phyloP scores from a whole-genome alignment of 2,888 invertebrate genomes.

The Slavum lentiscoides region DNA sequence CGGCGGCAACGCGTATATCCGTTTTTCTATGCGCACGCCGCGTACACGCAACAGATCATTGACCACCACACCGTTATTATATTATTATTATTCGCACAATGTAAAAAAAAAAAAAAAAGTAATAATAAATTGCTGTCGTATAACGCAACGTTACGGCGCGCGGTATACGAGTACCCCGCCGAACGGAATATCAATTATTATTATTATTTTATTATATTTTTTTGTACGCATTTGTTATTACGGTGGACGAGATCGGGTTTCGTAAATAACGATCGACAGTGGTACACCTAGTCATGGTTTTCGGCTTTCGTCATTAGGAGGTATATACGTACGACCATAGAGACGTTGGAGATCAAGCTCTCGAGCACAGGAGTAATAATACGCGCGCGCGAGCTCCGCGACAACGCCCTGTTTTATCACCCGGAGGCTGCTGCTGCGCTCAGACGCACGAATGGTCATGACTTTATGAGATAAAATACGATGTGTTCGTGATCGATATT shows the following conservation, averaged over 20 bases:
- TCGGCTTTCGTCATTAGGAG: background rate
- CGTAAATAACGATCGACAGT: constrained; percentile 18
- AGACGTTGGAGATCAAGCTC: background rate
- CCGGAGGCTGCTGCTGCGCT: constrained; percentile 22
- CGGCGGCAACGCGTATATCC: background rate
- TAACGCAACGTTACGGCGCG: constrained; percentile 22
- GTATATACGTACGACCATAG: background rate
- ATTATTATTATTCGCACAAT: constrained; percentile 47
- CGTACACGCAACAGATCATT: constrained; percentile 24
- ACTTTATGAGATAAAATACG: background rate
- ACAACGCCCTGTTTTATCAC: constrained; percentile 31
- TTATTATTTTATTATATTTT: no score
- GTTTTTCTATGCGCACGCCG: background rate
- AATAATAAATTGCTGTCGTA: constrained; percentile 18
- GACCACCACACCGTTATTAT: constrained; percentile 46
- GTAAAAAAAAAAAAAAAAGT: constrained; percentile 19
- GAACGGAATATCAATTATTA: constrained; percentile 45
- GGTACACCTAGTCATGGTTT: constrained; percentile 25
- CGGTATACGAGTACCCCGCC: background rate
- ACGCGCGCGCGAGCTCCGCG: constrained; percentile 15
- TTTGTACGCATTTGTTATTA: constrained; percentile 1
- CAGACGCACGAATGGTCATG: background rate
- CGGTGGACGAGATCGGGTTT: constrained; percentile 36
- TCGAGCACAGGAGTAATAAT: background rate
- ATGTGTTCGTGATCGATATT: constrained; percentile 7